Conservation (phyloP, 2,797 vertebrate species). For the Malurus splendens region DNA sequence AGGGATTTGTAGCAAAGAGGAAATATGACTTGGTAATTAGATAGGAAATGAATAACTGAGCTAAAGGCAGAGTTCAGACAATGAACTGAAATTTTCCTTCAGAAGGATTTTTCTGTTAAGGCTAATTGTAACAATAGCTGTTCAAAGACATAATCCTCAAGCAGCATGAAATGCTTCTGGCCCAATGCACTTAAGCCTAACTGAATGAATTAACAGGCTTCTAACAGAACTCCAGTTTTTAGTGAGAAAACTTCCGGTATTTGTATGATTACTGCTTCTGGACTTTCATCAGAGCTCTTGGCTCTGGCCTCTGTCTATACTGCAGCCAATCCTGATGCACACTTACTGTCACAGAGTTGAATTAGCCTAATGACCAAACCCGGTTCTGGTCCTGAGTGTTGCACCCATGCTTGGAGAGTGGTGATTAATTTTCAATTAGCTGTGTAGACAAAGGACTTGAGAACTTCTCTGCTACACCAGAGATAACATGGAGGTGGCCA, state of each 20-base stretch:
- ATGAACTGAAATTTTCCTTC: neutral
- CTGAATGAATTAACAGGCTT: neutral
- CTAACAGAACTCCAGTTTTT: neutral
- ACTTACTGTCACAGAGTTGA: neutral
- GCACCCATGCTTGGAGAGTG: neutral
- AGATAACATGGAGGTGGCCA: neutral
- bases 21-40: neutral
- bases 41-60: neutral
- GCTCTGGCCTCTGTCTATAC: neutral
- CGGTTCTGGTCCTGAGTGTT: neutral
- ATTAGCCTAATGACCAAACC: neutral
- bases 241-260: neutral
- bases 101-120: neutral
- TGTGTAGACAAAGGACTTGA: neutral
- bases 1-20: neutral
- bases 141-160: neutral
- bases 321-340: neutral
- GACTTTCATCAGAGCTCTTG: neutral
- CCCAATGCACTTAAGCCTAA: neutral
- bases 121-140: neutral
- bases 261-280: neutral
- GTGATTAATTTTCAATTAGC: neutral
- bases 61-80: neutral
- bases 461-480: neutral
- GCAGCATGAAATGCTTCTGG: neutral